Percentiles rank a stretch among this genome's conserved stretches.
Conservation (phyloP, 2,797 vertebrate genomes). For the Ptychadena robeensis region DNA sequence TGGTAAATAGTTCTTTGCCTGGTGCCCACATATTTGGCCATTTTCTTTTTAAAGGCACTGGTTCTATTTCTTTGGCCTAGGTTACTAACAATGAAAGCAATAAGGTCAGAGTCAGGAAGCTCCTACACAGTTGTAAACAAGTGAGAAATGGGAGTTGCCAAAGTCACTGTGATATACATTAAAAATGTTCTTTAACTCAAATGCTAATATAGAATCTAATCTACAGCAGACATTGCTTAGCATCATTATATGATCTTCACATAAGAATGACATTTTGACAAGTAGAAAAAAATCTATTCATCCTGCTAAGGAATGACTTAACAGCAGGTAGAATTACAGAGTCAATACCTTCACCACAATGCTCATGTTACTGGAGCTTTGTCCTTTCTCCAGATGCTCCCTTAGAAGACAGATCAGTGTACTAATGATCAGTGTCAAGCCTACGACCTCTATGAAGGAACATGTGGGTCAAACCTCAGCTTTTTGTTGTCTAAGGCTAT, state of each 20-base stretch:
- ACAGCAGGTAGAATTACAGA: neutral
- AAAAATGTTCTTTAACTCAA: neutral
- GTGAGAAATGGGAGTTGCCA: neutral
- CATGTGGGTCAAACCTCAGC: neutral
- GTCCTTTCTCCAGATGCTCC: slow-evolving; percentile 19
- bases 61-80: no score
- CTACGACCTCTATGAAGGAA: neutral
- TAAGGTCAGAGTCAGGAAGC: no score
- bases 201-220: neutral
- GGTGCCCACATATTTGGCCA: no score
- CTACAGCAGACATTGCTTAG: neutral
- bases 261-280: neutral
- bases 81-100: no score
- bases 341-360: slow-evolving; percentile 1
- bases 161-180: neutral
- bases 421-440: neutral
- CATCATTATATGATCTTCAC: neutral
- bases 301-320: neutral
- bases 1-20: no score
- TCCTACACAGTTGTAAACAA: no score
- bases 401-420: neutral
- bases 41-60: no score
- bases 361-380: slow-evolving; percentile 2
- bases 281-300: neutral
- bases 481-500: neutral